These are phyloP conservation scores for Drosophila anceps DNA, from an alignment of 2,888 invertebrate genomes.

Conservation along the genomic window DNA sequence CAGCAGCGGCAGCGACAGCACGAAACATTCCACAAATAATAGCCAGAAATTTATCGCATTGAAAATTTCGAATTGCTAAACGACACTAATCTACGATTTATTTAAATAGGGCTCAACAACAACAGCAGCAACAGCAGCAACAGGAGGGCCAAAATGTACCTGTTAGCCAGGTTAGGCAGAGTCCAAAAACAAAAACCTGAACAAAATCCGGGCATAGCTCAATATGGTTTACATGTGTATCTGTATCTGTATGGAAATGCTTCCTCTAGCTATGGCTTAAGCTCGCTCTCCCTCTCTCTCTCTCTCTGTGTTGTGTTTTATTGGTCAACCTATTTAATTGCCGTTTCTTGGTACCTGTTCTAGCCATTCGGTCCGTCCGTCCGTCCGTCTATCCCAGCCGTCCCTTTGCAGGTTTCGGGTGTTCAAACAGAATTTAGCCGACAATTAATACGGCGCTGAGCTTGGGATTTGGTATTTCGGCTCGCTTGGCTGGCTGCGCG, in stretches of 20 bases:
- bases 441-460: constrained; percentile 74
- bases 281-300: background rate
- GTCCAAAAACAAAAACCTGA: constrained; percentile 13
- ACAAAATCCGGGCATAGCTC: constrained; percentile 31
- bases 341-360: constrained; percentile 51
- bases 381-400: constrained; percentile 35
- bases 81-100: constrained; percentile 76
- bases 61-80: constrained; percentile 74
- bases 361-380: constrained; percentile 8
- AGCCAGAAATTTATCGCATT: constrained; percentile 21
- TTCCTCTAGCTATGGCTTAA: constrained; percentile 28
- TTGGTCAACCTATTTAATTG: constrained; percentile 56
- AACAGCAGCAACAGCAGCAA: constrained; percentile 23
- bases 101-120: constrained; percentile 62
- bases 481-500: constrained; percentile 10
- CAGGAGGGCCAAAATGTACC: constrained; percentile 53
- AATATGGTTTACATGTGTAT: constrained; percentile 30
- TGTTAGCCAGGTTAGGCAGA: constrained; percentile 50
- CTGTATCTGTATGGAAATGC: constrained; percentile 30
- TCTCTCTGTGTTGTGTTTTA: constrained; percentile 31
- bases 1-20: background rate
- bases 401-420: constrained; percentile 45
- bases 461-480: constrained; percentile 43
- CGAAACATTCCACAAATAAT: constrained; percentile 50
- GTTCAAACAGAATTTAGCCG: constrained; percentile 77